Evolutionary conservation across 2,113 vertebrate genomes (phyloP).

Genomic region (Cyanoramphus novaezelandiae): DNA sequence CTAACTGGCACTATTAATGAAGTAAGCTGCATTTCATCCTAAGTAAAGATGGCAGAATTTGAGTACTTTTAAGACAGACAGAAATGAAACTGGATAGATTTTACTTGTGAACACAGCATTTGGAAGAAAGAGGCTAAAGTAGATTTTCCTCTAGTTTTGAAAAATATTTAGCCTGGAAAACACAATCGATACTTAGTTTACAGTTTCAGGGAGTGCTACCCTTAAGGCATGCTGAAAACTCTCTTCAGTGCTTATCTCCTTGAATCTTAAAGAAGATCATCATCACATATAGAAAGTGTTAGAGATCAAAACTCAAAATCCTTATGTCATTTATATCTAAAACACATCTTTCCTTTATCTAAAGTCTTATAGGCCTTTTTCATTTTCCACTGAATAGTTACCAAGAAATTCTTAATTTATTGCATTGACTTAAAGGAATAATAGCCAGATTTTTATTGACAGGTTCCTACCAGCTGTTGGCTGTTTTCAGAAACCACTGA

Average conservation of each 20-base stretch:
- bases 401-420: neutral
- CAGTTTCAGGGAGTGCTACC: neutral
- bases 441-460: neutral
- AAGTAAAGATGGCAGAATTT: slow-evolving; percentile 37
- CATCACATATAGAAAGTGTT: neutral
- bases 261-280: neutral
- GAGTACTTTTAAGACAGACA: neutral
- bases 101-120: neutral
- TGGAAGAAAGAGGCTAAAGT: neutral
- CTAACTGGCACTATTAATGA: slow-evolving; percentile 28
- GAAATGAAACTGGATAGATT: neutral
- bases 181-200: neutral
- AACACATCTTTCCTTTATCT: neutral
- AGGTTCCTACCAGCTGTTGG: neutral
- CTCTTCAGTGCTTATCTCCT: neutral
- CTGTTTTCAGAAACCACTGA: neutral
- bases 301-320: neutral
- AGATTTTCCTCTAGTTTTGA: neutral
- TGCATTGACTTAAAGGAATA: neutral
- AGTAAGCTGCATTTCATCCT: slow-evolving; percentile 28
- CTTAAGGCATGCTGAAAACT: neutral
- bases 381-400: neutral
- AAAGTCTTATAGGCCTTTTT: neutral
- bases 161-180: neutral
- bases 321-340: neutral